Conservation (phyloP, 1,140 invertebrate genomes). For the Drosophila rhopaloa region DNA sequence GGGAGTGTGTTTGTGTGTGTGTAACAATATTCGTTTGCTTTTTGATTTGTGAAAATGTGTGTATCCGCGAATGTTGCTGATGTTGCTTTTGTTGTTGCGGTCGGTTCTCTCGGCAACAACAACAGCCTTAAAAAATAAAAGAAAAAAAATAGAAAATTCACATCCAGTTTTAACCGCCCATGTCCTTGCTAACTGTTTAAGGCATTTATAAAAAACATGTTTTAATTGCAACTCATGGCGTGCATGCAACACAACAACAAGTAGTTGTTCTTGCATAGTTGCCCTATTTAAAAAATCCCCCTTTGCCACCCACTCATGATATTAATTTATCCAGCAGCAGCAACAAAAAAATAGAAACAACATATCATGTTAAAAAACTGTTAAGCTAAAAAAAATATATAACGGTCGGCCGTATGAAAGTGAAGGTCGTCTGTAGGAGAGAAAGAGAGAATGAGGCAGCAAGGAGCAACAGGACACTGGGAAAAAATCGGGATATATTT, state of each 20-base stretch:
- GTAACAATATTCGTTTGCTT: slow-evolving; percentile 71
- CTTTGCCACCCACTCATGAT: slow-evolving; percentile 29
- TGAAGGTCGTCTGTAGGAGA: slow-evolving; percentile 81
- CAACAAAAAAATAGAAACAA: slow-evolving; percentile 14
- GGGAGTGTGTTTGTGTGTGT: slow-evolving; percentile 47
- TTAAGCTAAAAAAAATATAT: slow-evolving; percentile 25
- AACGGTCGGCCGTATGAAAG: slow-evolving; percentile 53
- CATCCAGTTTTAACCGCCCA: slow-evolving; percentile 30
- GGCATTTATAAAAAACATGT: slow-evolving; percentile 40
- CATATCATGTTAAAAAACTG: slow-evolving; percentile 44
- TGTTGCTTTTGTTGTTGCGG: slow-evolving; percentile 31
- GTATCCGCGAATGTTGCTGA: slow-evolving; percentile 72
- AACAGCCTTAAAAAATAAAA: slow-evolving; percentile 32
- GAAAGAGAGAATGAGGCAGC: slow-evolving; percentile 61
- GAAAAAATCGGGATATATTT: neutral
- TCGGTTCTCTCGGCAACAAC: slow-evolving; percentile 39
- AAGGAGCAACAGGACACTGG: slow-evolving; percentile 33
- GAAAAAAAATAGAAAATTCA: slow-evolving; percentile 20
- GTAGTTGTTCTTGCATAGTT: slow-evolving; percentile 49
- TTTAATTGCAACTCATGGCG: slow-evolving; percentile 39
- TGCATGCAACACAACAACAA: slow-evolving; percentile 40
- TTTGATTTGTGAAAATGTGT: slow-evolving; percentile 83
- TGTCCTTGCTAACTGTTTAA: slow-evolving; percentile 57
- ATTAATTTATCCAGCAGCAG: slow-evolving; percentile 38
- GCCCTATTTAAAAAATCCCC: slow-evolving; percentile 56